Conservation (phyloP, 2,797 vertebrate genomes). For the Cetoscarus ocellatus region DNA sequence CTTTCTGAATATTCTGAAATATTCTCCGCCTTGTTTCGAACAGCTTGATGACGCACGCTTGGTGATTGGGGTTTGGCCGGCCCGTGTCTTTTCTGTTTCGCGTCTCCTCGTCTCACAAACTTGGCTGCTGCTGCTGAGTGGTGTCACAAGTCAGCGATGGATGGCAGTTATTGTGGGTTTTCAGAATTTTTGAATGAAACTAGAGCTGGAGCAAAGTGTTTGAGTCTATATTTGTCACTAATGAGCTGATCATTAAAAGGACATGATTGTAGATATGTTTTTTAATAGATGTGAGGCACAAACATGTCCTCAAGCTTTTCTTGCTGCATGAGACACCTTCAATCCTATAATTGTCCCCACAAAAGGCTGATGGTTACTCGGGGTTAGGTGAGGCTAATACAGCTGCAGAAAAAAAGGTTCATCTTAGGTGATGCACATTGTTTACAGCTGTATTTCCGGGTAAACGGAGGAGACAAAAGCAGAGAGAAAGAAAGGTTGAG, state of each 20-base stretch:
- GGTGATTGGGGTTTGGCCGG: constrained; percentile 70
- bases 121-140: constrained; percentile 26
- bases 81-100: constrained; percentile 32
- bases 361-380: constrained; percentile 1
- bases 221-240: not conserved
- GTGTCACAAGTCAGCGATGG: not conserved
- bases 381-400: not conserved
- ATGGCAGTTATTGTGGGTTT: constrained; percentile 1
- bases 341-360: not conserved
- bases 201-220: not conserved
- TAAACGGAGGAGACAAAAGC: constrained; percentile 7
- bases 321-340: not conserved
- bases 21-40: constrained; percentile 48
- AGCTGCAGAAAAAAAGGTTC: constrained; percentile 6
- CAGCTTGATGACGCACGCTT: constrained; percentile 53
- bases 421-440: constrained; percentile 6
- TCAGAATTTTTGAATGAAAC: constrained; percentile 15
- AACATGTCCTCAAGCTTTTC: not conserved
- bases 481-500: constrained; percentile 9
- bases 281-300: not conserved
- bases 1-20: constrained; percentile 51
- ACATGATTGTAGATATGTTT: not conserved
- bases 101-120: constrained; percentile 30
- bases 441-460: constrained; percentile 5
- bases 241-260: constrained; percentile 15